Evolutionary conservation across 2,888 invertebrate genomes (phyloP).

Genomic region (Drosophila algonquin): DNA sequence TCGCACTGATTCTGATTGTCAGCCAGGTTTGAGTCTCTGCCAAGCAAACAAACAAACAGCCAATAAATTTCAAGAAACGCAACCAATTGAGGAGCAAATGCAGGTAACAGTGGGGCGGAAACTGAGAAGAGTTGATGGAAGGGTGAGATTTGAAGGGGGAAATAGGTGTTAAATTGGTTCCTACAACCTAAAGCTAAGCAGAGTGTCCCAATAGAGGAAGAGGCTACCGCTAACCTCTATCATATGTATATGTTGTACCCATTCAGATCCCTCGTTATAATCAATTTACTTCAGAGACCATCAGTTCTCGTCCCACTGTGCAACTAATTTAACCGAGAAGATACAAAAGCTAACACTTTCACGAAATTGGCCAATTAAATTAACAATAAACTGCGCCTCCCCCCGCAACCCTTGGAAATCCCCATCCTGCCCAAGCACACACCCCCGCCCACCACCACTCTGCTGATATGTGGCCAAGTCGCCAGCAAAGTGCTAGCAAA

Average conservation of each 20-base stretch:
- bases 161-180: no score
- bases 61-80: constrained; percentile 33
- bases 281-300: constrained; percentile 12
- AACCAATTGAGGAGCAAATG: constrained; percentile 11
- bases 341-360: constrained; percentile 62
- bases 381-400: constrained; percentile 71
- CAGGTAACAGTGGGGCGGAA: constrained; percentile 30
- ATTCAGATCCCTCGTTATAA: no score
- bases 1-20: constrained; percentile 36
- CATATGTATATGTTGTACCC: no score
- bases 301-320: constrained; percentile 50
- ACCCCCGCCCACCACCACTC: neutral
- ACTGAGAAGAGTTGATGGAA: neutral
- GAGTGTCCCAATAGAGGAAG: no score
- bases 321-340: constrained; percentile 44
- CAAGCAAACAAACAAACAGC: constrained; percentile 23
- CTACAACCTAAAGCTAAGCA: no score
- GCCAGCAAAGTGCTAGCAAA: constrained; percentile 40
- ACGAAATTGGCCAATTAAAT: constrained; percentile 79
- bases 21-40: constrained; percentile 8
- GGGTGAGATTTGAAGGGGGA: neutral
- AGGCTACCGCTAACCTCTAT: no score
- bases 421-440: neutral
- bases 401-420: constrained; percentile 28
- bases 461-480: constrained; percentile 41